A percentile compares a stretch with the other conserved stretches of the same genome.
Evolutionary conservation across 2,797 vertebrate species (phyloP).

Genomic region (Rhadinocentrus ornatus): DNA sequence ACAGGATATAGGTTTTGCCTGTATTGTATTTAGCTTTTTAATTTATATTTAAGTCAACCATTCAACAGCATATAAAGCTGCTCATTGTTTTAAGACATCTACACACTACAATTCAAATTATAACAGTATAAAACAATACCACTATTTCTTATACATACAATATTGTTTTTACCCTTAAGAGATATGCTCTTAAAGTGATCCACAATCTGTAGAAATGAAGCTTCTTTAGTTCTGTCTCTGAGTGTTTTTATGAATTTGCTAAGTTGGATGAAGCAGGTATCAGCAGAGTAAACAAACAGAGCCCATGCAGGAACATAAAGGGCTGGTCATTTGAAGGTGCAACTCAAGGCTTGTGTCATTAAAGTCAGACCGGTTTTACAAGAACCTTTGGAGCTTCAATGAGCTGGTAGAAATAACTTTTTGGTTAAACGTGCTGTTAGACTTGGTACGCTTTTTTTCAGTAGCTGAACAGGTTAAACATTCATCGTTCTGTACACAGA

Average conservation of each 20-base stretch:
- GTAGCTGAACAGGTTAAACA: constrained; percentile 68
- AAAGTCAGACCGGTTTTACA: constrained; percentile 6
- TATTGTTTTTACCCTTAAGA: too few species aligned
- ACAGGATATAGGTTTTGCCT: too few species aligned
- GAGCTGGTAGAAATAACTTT: constrained; percentile 7
- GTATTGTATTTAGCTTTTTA: too few species aligned
- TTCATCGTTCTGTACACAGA: constrained; percentile 71
- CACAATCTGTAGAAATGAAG: background rate
- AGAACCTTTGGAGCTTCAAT: background rate
- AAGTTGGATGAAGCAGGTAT: constrained; percentile 6
- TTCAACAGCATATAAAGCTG: background rate
- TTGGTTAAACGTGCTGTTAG: constrained; percentile 31
- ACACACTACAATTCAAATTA: background rate
- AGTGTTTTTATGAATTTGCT: constrained; percentile 8
- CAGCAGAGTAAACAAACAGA: constrained; percentile 27
- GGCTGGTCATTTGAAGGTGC: constrained; percentile 2
- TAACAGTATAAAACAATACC: background rate
- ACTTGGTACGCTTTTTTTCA: constrained; percentile 33
- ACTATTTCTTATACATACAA: too few species aligned
- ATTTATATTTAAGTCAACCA: too few species aligned
- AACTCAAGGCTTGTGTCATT: background rate
- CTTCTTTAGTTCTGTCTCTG: background rate
- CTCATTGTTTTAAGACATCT: background rate
- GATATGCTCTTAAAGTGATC: too few species aligned
- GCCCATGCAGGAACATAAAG: background rate